Percentiles rank a stretch among this genome's conserved stretches.
Conservation (phyloP, 2,888 invertebrate genomes). For the Gisinianus flammeolus region DNA sequence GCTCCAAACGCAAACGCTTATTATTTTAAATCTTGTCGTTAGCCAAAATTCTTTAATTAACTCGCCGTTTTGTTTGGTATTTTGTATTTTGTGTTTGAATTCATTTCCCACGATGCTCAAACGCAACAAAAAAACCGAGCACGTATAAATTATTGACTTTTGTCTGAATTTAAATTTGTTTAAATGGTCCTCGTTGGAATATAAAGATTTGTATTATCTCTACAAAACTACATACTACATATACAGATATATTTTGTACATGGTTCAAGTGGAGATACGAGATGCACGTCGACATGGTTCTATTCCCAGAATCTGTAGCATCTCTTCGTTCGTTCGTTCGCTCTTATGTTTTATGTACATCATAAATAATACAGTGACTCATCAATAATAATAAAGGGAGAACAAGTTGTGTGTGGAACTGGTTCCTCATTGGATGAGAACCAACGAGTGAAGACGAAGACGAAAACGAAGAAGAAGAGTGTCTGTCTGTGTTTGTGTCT, state of each 20-base stretch:
- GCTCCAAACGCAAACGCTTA: too few species aligned
- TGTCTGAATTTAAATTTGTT: too few species aligned
- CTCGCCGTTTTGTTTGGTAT: too few species aligned
- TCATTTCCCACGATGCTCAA: too few species aligned
- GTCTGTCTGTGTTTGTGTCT: not conserved
- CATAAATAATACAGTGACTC: constrained; percentile 39
- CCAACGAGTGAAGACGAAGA: not conserved
- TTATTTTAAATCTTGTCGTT: too few species aligned
- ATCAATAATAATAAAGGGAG: constrained; percentile 30
- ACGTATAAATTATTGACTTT: too few species aligned
- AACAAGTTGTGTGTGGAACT: constrained; percentile 24
- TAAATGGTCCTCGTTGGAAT: too few species aligned
- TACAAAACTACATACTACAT: too few species aligned
- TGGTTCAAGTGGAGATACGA: not conserved
- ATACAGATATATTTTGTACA: not conserved
- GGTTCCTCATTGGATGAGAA: not conserved
- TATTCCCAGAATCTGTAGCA: not conserved
- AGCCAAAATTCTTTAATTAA: too few species aligned
- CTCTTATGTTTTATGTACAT: constrained; percentile 8
- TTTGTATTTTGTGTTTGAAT: too few species aligned
- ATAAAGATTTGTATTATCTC: too few species aligned
- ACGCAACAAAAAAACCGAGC: too few species aligned
- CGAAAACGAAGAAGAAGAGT: not conserved
- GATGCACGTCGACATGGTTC: not conserved
- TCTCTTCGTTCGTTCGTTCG: not conserved